A percentile compares a stretch with the other conserved stretches of the same genome.
phyloP scores from a whole-genome alignment of 2,113 vertebrate species.

The Poeciliopsis turrubarensis region DNA sequence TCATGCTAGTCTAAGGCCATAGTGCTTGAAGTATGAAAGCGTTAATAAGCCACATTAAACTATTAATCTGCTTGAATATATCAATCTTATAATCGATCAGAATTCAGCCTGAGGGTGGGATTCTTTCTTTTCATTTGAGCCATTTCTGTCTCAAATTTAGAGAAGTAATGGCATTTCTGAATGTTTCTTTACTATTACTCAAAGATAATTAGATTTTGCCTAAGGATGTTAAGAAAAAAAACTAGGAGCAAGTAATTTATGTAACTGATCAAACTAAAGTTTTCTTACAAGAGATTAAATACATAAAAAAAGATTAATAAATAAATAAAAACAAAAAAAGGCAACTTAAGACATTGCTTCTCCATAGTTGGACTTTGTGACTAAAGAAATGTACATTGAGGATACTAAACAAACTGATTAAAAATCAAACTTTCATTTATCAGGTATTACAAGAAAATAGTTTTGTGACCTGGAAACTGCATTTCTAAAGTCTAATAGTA shows the following conservation, averaged over 20 bases:
- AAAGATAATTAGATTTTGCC: background rate
- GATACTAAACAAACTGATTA: too few species aligned
- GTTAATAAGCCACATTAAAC: background rate
- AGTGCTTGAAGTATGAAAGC: conserved; percentile 18
- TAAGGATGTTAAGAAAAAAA: background rate
- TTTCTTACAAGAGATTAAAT: background rate
- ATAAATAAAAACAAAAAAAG: background rate
- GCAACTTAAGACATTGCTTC: too few species aligned
- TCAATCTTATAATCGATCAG: background rate
- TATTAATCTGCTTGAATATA: background rate
- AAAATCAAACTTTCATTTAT: too few species aligned
- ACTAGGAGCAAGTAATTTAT: background rate
- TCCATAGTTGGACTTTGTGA: too few species aligned
- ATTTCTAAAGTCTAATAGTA: too few species aligned
- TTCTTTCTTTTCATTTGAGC: background rate
- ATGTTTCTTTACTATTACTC: background rate
- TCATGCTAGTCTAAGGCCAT: conserved; percentile 33
- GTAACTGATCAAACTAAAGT: background rate
- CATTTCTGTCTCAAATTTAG: background rate
- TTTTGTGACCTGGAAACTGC: too few species aligned
- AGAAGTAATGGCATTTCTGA: background rate
- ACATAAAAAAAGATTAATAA: background rate
- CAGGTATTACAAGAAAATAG: too few species aligned
- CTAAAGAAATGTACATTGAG: too few species aligned
- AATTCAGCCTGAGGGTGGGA: background rate